Conservation (phyloP, 2,113 vertebrate species). For the Anoplopoma fimbria region DNA sequence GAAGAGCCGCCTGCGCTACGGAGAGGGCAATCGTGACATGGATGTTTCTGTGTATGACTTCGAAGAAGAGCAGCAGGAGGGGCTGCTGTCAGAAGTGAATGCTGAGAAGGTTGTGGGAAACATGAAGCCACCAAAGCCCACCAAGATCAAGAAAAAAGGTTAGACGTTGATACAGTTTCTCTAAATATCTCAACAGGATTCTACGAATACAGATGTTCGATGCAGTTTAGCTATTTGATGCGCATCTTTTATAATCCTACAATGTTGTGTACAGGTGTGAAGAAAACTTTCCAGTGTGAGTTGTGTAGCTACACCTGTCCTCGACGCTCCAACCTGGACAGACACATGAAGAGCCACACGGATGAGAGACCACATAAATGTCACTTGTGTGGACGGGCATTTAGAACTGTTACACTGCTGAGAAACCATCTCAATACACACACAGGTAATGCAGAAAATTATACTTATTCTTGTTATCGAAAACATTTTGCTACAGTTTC, state of each 20-base stretch:
- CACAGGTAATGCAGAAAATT: conserved; percentile 86
- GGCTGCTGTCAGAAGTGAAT: conserved; percentile 96
- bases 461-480: no score
- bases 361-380: conserved; percentile 99
- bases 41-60: conserved; percentile 99
- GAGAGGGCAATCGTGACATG: conserved; percentile 97
- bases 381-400: conserved; percentile 97
- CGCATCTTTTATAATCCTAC: neutral
- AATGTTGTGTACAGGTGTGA: conserved; percentile 87
- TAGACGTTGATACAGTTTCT: conserved; percentile 2
- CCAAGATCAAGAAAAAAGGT: conserved; percentile 99
- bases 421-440: conserved; percentile 99
- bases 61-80: conserved; percentile 98
- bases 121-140: conserved; percentile 99
- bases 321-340: conserved; percentile 95
- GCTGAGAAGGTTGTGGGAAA: conserved; percentile 99
- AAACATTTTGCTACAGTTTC: neutral
- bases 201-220: neutral
- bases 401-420: conserved; percentile 96
- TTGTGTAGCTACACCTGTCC: conserved; percentile 99
- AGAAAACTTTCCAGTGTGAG: conserved; percentile 99
- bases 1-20: conserved; percentile 96
- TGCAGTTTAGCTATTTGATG: neutral
- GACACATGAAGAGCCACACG: conserved; percentile 99
- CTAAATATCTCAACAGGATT: neutral